Evolutionary conservation across 2,797 vertebrate species (phyloP), one percentile per base, ranked within the genome.

Genomic region (Sebastes cheni): DNA sequence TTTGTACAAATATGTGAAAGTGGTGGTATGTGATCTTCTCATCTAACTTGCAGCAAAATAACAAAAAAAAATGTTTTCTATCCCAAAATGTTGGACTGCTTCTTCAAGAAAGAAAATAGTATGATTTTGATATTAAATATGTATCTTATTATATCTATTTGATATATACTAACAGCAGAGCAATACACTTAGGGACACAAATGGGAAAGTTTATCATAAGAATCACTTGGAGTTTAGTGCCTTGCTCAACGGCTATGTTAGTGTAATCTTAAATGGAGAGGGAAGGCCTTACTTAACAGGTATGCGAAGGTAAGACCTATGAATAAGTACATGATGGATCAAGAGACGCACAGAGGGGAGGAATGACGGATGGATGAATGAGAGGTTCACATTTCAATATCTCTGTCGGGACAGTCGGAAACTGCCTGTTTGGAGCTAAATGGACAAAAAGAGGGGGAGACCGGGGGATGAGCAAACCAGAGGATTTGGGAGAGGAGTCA

Each of bases 401-500:
- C 79, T 69, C 39, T 5, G 27, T 39, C 8, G 12, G 42, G 42
- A 46, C 42, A 46, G 42, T 46, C 16, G 16, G 16, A 46, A 46
- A 18, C 42, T 46, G 42, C 27, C 55, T 5, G 29, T 81, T 82
- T 83, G 52, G 71, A 88, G 77, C 82, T 74, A 78, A 84, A 85
- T 58, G 64, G 34, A 81, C 70, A 61, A 56, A 36, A 22, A 69
- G 65, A 14, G 72, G 6, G 10, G 67, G 42, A 50, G 42, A 50
- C 32, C 59, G 62, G 22, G 58, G 58, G 18, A 8, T 34, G 70
- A 71, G 67, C 30, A 50, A 71, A 73, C 55, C 64, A 16, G 75
- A 84, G 82, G 76, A 84, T 91, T 91, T 79, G 64, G 58, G 22
- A 81, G 66, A 39, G 56, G 83, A 85, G 82, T 90, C 82, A 73